phyloP scores from a whole-genome alignment of 2,797 vertebrate species.

The Spinus olivaceus region DNA sequence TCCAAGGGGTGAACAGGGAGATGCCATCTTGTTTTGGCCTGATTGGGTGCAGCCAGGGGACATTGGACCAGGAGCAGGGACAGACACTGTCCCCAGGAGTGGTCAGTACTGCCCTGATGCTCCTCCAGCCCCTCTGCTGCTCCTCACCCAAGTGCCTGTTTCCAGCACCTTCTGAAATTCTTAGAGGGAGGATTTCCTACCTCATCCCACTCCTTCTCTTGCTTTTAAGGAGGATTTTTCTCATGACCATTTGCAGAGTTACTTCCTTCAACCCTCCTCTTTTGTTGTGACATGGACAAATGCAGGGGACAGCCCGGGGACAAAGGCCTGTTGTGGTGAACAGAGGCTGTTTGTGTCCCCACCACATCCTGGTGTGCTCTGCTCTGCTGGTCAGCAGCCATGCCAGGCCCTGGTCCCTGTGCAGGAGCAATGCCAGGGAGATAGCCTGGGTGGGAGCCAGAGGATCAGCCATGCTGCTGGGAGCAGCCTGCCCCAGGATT shows the following conservation, averaged over 20 bases:
- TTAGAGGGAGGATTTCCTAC: background rate
- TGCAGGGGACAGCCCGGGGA: fast-evolving
- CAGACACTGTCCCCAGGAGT: background rate
- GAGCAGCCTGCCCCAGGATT: background rate
- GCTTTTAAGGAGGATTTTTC: background rate
- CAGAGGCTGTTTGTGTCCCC: background rate
- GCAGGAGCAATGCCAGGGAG: fast-evolving
- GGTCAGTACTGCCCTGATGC: background rate
- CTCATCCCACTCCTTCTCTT: background rate
- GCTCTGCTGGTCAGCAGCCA: background rate
- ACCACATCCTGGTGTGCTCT: background rate
- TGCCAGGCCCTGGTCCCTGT: fast-evolving
- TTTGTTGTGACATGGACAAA: background rate
- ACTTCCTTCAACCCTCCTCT: background rate
- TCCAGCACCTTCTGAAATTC: background rate
- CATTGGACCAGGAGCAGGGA: background rate
- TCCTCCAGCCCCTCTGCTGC: background rate
- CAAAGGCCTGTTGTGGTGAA: background rate
- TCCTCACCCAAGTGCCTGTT: fast-evolving
- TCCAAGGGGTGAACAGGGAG: background rate
- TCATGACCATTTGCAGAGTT: background rate
- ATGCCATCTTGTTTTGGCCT: background rate
- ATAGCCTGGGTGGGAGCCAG: background rate
- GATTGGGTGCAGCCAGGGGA: background rate
- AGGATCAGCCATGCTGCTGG: background rate